These are phyloP conservation scores for Eupithecia centaureata DNA, from an alignment of 2,888 invertebrate genomes.

Conservation along the genomic window DNA sequence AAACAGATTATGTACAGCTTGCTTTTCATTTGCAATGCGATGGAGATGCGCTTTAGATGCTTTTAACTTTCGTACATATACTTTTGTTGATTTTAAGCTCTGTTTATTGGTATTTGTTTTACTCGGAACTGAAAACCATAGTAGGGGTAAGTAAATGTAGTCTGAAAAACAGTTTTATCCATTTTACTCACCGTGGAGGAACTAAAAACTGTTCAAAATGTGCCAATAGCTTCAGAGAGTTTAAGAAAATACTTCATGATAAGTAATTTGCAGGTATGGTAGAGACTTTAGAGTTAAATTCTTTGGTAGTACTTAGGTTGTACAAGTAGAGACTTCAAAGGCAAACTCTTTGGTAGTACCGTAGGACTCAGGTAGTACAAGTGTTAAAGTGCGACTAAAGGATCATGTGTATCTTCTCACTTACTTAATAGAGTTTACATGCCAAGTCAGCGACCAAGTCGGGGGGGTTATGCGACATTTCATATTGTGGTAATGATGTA, in stretches of 20 bases:
- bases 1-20: too few species aligned
- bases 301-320: not conserved
- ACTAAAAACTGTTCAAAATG: not conserved
- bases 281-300: not conserved
- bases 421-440: too few species aligned
- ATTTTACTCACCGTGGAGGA: constrained; percentile 5
- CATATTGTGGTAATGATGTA: too few species aligned
- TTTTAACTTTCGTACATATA: not conserved
- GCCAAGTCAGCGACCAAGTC: too few species aligned
- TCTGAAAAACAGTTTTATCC: constrained; percentile 11
- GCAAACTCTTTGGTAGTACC: too few species aligned
- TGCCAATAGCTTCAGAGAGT: constrained; percentile 1
- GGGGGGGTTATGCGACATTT: too few species aligned
- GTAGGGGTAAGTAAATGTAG: constrained; percentile 4
- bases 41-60: too few species aligned
- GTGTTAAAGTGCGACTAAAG: too few species aligned
- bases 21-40: too few species aligned
- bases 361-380: too few species aligned
- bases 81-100: not conserved
- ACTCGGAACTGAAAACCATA: not conserved
- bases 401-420: too few species aligned
- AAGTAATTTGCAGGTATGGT: not conserved
- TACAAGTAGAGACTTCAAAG: not conserved
- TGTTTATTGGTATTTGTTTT: not conserved
- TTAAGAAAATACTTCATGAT: not conserved